phyloP scores from a whole-genome alignment of 2,888 invertebrate species.

The Dicyrtomina minuta region DNA sequence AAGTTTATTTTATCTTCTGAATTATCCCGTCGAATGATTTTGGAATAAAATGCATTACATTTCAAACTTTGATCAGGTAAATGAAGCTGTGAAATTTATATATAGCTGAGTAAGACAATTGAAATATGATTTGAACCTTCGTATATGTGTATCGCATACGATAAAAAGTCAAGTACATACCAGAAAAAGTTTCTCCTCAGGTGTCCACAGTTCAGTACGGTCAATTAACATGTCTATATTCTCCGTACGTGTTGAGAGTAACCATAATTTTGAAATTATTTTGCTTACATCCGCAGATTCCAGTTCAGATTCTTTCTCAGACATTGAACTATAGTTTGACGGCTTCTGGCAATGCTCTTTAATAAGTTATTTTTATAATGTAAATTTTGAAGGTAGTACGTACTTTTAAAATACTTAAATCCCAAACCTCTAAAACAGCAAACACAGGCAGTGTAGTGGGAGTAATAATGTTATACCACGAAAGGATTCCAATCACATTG shows the following conservation, averaged over 20 bases:
- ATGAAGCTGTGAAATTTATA: slow-evolving; percentile 9
- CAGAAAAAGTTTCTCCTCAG: slow-evolving; percentile 13
- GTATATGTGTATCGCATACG: no score
- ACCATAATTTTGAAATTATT: slow-evolving; percentile 23
- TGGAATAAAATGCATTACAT: slow-evolving; percentile 20
- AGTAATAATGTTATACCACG: no score
- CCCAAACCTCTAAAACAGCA: no score
- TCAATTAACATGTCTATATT: slow-evolving; percentile 15
- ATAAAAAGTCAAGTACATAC: neutral
- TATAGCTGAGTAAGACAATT: neutral
- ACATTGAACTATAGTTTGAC: neutral
- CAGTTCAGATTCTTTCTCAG: neutral
- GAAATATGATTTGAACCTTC: neutral
- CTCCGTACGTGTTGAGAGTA: slow-evolving; percentile 8
- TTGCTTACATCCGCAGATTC: slow-evolving; percentile 6
- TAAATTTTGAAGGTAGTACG: no score
- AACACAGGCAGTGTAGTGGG: no score
- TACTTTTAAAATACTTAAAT: no score
- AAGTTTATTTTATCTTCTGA: neutral
- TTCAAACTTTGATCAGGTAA: slow-evolving; percentile 7
- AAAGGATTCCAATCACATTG: no score
- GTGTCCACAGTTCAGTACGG: neutral
- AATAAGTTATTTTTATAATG: no score
- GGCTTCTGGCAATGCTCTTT: neutral
- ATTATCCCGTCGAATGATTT: slow-evolving; percentile 14